Evolutionary conservation across 2,113 vertebrate species (phyloP).

Genomic region (Rattus rattus): DNA sequence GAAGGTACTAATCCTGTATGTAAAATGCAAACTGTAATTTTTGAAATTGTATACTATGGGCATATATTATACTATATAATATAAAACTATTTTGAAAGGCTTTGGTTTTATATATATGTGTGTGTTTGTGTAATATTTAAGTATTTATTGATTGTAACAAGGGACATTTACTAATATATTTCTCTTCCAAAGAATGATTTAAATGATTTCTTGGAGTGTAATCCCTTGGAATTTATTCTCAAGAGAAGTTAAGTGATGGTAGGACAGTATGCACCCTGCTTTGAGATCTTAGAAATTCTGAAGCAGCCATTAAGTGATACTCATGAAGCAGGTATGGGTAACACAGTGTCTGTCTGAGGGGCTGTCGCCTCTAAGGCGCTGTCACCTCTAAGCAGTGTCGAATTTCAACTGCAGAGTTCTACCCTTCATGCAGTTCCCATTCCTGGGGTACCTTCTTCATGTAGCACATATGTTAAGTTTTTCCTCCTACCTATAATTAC

Average conservation of each 20-base stretch:
- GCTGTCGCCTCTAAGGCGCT: neutral
- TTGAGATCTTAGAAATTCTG: constrained; percentile 21
- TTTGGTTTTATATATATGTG: neutral
- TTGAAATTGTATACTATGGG: neutral
- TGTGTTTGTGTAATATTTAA: neutral
- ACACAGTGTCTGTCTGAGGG: neutral
- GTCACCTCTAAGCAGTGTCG: neutral
- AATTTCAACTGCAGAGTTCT: constrained; percentile 55
- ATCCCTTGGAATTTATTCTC: neutral
- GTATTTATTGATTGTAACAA: neutral
- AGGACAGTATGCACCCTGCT: neutral
- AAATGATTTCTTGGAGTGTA: neutral
- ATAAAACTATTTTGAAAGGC: constrained; percentile 2
- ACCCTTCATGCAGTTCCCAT: constrained; percentile 41
- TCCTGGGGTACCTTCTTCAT: constrained; percentile 61
- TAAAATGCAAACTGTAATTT: neutral
- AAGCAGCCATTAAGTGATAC: neutral
- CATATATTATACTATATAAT: neutral
- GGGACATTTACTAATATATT: neutral
- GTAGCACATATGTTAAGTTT: constrained; percentile 71
- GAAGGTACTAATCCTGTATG: neutral
- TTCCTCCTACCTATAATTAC: constrained; percentile 75
- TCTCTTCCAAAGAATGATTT: neutral
- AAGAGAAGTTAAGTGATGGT: neutral
- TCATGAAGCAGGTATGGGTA: neutral